Conservation (phyloP, 2,888 invertebrate species). For the Drosophila nr. perissopoda region DNA sequence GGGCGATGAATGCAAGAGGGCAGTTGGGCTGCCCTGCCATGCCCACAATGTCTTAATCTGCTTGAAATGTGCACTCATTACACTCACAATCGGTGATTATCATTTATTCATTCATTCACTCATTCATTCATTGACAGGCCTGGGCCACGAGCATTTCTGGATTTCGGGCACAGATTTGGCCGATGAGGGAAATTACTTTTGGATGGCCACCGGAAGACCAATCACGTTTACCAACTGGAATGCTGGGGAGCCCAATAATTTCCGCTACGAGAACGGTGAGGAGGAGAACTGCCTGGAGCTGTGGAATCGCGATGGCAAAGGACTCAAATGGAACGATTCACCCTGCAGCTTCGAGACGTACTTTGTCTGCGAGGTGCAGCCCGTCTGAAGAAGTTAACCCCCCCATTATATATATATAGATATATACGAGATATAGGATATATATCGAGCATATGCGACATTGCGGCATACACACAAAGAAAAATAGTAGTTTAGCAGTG, state of each 20-base stretch:
- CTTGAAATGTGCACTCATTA: neutral
- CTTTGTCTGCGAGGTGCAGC: constrained; percentile 94
- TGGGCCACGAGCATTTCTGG: constrained; percentile 97
- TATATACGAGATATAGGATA: constrained; percentile 15
- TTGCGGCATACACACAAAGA: constrained; percentile 38
- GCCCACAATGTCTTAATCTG: constrained; percentile 17
- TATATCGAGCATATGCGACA: constrained; percentile 29
- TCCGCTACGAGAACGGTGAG: constrained; percentile 94
- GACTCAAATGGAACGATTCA: constrained; percentile 96
- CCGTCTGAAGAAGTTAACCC: constrained; percentile 56
- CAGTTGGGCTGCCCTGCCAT: constrained; percentile 14
- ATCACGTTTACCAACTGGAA: constrained; percentile 97
- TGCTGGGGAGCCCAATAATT: constrained; percentile 97
- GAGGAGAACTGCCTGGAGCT: constrained; percentile 96
- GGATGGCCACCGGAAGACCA: constrained; percentile 96
- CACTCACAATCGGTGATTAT: neutral
- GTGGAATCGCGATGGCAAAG: constrained; percentile 96
- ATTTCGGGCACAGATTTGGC: constrained; percentile 96
- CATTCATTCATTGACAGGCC: constrained; percentile 86
- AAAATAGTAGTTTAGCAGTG: constrained; percentile 16
- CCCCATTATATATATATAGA: constrained; percentile 10
- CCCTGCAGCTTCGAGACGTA: constrained; percentile 97
- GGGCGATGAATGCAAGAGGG: constrained; percentile 19
- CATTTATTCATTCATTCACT: neutral
- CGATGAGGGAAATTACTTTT: constrained; percentile 95